phyloP scores from a whole-genome alignment of 1,140 invertebrate species.

The Drosophila erecta region DNA sequence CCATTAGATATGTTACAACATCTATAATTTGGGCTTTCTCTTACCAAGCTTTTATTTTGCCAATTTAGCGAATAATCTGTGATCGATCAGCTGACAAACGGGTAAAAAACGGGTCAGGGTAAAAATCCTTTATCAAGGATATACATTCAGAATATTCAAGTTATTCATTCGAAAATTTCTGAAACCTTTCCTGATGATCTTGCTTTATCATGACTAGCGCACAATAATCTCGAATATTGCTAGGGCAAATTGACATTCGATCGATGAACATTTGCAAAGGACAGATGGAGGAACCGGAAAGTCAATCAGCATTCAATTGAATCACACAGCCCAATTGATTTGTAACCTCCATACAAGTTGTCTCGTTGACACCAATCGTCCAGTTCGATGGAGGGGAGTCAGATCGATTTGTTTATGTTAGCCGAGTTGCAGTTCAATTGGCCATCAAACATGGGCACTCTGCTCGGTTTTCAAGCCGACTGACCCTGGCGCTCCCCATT shows the following conservation, averaged over 20 bases:
- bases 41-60: no score
- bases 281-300: conserved; percentile 18
- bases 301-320: conserved; percentile 19
- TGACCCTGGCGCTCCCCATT: conserved; percentile 42
- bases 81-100: no score
- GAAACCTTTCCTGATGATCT: no score
- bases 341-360: conserved; percentile 73
- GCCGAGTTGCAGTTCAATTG: conserved; percentile 49
- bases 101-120: no score
- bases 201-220: no score
- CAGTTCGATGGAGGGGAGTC: conserved; percentile 30
- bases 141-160: no score
- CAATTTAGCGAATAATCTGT: no score
- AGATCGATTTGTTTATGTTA: conserved; percentile 60
- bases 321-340: conserved; percentile 61
- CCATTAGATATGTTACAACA: background rate
- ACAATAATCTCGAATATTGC: no score
- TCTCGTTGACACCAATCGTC: conserved; percentile 68
- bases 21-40: background rate
- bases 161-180: no score
- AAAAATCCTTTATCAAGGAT: no score
- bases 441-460: conserved; percentile 6
- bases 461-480: conserved; percentile 4
- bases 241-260: no score
- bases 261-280: background rate